Base-by-base conservation (phyloP, 2,888 invertebrate species). In the Pseudanteris insignis region DNA sequence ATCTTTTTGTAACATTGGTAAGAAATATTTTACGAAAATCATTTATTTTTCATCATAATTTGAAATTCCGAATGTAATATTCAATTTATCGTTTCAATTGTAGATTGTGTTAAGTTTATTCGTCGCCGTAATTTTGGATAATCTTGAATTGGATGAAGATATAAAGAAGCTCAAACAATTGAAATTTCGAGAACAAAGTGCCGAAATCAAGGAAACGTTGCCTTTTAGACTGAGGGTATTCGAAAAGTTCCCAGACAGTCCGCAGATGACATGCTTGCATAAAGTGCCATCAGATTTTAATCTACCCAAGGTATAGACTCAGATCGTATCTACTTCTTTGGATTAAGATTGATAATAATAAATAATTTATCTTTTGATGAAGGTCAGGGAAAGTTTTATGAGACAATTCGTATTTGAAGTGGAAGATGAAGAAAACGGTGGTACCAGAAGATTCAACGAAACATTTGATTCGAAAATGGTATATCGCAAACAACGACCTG, bases 51-150 rank as follows among this genome's bases (percentile, higher is more conserved):
- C 8, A 13, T n/a, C 2, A 2, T 13, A 8, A 13, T 13, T 8
- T 7, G 9, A 7, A 15, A 37, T 13, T 10, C 18, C 14, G 2
- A 38, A 34, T 13, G n/a, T n/a, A n/a, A n/a, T n/a, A n/a, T n/a
- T n/a, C n/a, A n/a, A n/a, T n/a, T n/a, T n/a, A n/a, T n/a, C n/a
- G n/a, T 50, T 18, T 9, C 1, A 18, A 25, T 34, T 55, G 9
- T 41, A 94, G 94, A 99, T 99, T 79, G 98, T 99, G 84, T 84
- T 99, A 70, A 96, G 96, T 81, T 91, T 99, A 82, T 99, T 99
- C 88, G 99, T 99, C 75, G 99, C 99, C 60, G 99, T 99, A 13
- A 99, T 99, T 82, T 86, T 99, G 79, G 99, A 99, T 80, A 99
- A 99, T 82, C 87, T 99, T 77, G 99, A 99, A 82, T 83, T 99